Evolutionary conservation across 1,140 invertebrate species (phyloP).

Genomic region (Heliconius hermathena): DNA sequence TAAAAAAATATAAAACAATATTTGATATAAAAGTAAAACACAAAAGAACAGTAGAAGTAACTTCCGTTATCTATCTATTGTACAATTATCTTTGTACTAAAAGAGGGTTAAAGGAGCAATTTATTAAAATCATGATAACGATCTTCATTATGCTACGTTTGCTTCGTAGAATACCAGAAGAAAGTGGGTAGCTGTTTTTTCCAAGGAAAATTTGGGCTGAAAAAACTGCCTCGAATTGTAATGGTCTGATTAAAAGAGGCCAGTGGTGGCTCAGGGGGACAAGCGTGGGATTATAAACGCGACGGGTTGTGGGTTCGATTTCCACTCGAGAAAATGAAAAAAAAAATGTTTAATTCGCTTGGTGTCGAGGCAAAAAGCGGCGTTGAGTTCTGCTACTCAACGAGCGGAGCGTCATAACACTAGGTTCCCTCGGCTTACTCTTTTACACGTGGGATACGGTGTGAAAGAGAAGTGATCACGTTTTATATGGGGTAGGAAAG

Average conservation of each 20-base stretch:
- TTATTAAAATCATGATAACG: conserved; percentile 43
- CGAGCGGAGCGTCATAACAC: no score
- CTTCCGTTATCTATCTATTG: conserved; percentile 6
- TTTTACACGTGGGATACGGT: no score
- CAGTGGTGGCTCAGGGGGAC: neutral
- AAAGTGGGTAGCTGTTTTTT: conserved; percentile 13
- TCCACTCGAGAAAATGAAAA: no score
- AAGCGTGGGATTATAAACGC: no score
- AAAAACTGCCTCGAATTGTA: conserved; percentile 35
- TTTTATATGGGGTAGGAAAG: conserved; percentile 31
- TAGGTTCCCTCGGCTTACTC: no score
- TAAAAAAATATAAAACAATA: conserved; percentile 3
- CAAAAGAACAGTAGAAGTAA: conserved; percentile 13
- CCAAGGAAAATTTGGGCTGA: conserved; percentile 26
- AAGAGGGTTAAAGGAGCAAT: conserved; percentile 38
- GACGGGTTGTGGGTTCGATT: no score
- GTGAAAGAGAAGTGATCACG: conserved; percentile 17
- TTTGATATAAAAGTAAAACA: conserved; percentile 13
- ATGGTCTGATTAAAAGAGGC: conserved; percentile 37
- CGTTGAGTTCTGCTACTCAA: no score
- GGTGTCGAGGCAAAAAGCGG: no score
- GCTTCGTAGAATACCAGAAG: conserved; percentile 34
- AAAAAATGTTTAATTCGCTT: no score
- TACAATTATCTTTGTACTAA: conserved; percentile 18
- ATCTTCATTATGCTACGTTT: conserved; percentile 40